Percentiles rank a stretch among this genome's conserved stretches.
These are phyloP conservation scores for Melanogrammus aeglefinus DNA, from an alignment of 2,797 vertebrate species.

Conservation along the genomic window DNA sequence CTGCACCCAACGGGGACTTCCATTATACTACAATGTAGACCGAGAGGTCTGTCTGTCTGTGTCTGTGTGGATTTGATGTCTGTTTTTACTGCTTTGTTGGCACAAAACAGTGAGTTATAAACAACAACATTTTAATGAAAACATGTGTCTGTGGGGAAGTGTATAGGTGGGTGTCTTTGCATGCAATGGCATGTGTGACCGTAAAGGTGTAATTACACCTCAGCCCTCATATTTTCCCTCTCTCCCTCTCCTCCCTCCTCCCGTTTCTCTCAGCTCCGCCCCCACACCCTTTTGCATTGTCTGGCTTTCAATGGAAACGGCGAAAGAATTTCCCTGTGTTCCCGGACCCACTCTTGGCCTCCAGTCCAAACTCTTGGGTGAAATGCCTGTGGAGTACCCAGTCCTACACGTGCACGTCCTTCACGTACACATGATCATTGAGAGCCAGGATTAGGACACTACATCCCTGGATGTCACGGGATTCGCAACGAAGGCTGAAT, in stretches of 20 bases:
- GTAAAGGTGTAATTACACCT: background rate
- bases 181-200: background rate
- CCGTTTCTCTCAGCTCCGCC: slow-evolving; percentile 14
- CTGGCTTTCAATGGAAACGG: slow-evolving; percentile 43
- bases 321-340: slow-evolving; percentile 56
- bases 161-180: background rate
- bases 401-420: background rate
- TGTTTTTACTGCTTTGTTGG: background rate
- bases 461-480: background rate
- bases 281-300: slow-evolving; percentile 49
- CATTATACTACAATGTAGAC: background rate
- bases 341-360: slow-evolving; percentile 8
- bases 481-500: background rate
- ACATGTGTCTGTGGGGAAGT: background rate
- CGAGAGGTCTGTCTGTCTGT: background rate
- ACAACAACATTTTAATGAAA: no score
- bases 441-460: background rate
- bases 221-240: slow-evolving; percentile 9
- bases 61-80: background rate
- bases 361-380: background rate
- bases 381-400: background rate
- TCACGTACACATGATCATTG: background rate
- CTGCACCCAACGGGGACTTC: background rate
- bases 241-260: slow-evolving; percentile 17
- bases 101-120: no score